Base-by-base conservation (phyloP, 1,140 invertebrate genomes). In the Zaprionus lachaisei region DNA sequence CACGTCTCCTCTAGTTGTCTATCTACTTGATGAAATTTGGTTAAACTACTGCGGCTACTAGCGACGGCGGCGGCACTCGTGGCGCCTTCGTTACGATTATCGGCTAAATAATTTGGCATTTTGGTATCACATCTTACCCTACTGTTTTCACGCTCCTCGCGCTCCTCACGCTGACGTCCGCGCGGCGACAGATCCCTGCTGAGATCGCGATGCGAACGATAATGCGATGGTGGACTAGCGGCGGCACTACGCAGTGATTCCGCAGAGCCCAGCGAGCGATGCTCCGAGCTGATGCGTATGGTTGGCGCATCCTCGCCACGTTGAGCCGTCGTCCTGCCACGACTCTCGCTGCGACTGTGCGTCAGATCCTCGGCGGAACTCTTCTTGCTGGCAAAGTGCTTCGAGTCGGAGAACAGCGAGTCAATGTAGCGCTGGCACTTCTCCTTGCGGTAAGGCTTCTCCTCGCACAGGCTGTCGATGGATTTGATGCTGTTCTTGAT, bases 1-100 rank as follows among this genome's bases (percentile, higher is more conserved):
- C 83, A 92, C 58, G 90, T 85, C 79, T 92, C 90, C 72, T 90
- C 81, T 92, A 92, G 90, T 92, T 92, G 86, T 82, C 91, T 92
- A 92, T 92, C 91, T 92, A 92, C 91, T 92, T 92, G 92, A 80
- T 92, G 83, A 92, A 92, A 91, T 81, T 91, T 91, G 77, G 89
- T 92, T 92, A 92, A 91, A 91, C 91, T 92, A 92, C 71, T 79
- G 79, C 76, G 72, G 70, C 85, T 91, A 92, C 84, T 34, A 34
- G 31, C 28, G 7, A 7, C 89, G 28, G 28, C 89, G 79, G 80
- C 17, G 44, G 44, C 72, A 91, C 82, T 92, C 80, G 84, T n/a
- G 15, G 15, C 41, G 15, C 1, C 67, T 67, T 91, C 81, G 77
- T 89, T 91, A 92, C 69, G 76, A 80, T 91, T 85, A 91, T 92